These are phyloP conservation scores for Crenichthys baileyi DNA, from an alignment of 2,797 vertebrate genomes.

Conservation along the genomic window DNA sequence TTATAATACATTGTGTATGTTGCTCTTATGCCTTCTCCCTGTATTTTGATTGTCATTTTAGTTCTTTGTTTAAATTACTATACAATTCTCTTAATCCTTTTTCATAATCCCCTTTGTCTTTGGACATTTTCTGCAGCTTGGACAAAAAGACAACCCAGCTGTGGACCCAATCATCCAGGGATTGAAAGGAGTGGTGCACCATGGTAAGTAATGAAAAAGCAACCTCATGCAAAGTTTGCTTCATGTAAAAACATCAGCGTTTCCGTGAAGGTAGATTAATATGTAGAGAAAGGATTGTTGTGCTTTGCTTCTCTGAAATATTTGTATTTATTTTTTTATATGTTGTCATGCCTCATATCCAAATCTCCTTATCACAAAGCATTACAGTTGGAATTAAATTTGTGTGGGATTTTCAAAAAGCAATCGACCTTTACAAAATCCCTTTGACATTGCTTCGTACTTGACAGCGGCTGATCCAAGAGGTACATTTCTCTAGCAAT, in stretches of 20 bases:
- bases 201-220: slow-evolving; percentile 86
- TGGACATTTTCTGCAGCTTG: slow-evolving; percentile 84
- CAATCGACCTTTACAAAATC: slow-evolving; percentile 49
- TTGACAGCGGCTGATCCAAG: slow-evolving; percentile 29
- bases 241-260: slow-evolving; percentile 7
- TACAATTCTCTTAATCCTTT: slow-evolving; percentile 60
- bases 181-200: slow-evolving; percentile 97
- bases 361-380: slow-evolving; percentile 41
- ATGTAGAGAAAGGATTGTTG: not conserved
- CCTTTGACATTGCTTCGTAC: slow-evolving; percentile 24
- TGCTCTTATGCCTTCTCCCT: slow-evolving; percentile 14
- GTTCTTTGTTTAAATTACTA: slow-evolving; percentile 50
- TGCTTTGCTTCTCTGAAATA: not conserved
- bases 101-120: slow-evolving; percentile 63
- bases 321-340: slow-evolving; percentile 13
- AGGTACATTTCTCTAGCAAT: slow-evolving; percentile 32
- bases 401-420: slow-evolving; percentile 42
- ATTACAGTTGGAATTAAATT: slow-evolving; percentile 41
- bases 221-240: slow-evolving; percentile 18
- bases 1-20: slow-evolving; percentile 21
- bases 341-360: slow-evolving; percentile 4
- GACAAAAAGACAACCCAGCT: slow-evolving; percentile 93
- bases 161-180: slow-evolving; percentile 98
- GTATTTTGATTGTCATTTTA: slow-evolving; percentile 43
- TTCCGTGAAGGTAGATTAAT: slow-evolving; percentile 7